Conservation (phyloP, 2,113 vertebrate species). For the Neotragus pygmaeus region DNA sequence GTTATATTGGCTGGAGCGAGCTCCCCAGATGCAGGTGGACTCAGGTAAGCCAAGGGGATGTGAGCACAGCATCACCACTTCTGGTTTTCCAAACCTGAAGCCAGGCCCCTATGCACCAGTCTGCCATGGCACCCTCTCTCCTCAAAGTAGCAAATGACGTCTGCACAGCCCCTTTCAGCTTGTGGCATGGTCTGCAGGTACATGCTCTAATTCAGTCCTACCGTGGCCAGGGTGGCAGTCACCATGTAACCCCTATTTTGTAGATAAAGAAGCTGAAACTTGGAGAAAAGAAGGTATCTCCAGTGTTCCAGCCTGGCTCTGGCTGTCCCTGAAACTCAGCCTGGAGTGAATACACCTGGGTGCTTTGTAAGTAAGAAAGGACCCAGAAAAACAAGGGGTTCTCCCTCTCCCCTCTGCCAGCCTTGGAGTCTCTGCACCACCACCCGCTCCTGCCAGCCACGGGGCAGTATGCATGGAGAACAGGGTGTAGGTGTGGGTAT, state of each 20-base stretch:
- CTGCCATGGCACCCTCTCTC: not conserved
- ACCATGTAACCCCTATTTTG: not conserved
- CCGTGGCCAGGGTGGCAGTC: not conserved
- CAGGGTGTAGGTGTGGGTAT: not conserved
- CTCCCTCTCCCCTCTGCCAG: not conserved
- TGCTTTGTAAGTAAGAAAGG: not conserved
- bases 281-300: not conserved
- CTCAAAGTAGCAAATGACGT: not conserved
- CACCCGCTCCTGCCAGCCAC: not conserved
- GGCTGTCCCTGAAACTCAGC: not conserved
- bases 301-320: not conserved
- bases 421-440: not conserved
- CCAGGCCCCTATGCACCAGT: not conserved
- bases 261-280: not conserved
- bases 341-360: not conserved
- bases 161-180: not conserved
- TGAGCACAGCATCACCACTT: not conserved
- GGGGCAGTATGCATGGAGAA: not conserved
- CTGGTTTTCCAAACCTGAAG: not conserved
- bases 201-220: not conserved
- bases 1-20: not conserved
- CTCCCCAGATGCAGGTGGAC: not conserved
- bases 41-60: not conserved
- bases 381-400: not conserved
- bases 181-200: not conserved